Base-by-base conservation (phyloP, 2,113 vertebrate species). In the Mastomys natalensis region DNA sequence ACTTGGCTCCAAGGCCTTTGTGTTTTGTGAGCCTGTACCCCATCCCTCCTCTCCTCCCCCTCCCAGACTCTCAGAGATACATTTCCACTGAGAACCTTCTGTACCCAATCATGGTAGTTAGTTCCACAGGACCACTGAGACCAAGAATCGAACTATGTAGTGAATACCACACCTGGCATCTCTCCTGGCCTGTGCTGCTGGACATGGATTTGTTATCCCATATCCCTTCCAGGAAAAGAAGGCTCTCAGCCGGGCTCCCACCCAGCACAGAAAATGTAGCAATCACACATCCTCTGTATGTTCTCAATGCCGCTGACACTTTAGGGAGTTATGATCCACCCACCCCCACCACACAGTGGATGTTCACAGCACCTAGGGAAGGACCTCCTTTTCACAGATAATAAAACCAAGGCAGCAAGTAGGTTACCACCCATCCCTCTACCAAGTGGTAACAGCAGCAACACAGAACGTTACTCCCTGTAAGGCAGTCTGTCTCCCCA, bases 171-270 rank as follows among this genome's bases (percentile, higher is more conserved):
- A 90, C 26, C 31, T 29, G n/a, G 15, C 16, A 15, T 37, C 55
- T 64, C 1, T 29, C 51, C 48, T 29, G 34, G 45, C 60, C 84
- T 26, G 51, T 21, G 51, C 51, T 80, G 12, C 0, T 9, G n/a
- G 6, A 16, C 4, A 3, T 5, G 40, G 7, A 9, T 21, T 7
- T 17, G 12, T 55, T 51, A 53, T 8, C 1, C 12, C 29, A 9
- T 17, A 17, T 22, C 68, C 48, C 34, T 45, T n/a, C 34, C 19
- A 73, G 43, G 62, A 64, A 80, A 72, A 77, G 45, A 40, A 37
- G 93, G 53, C 58, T 93, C 45, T 76, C 7, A 37, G 40, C 1
- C 12, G 11, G 70, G 70, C 53, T 11, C 34, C 37, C 22, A 4
- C 58, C 80, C 19, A 26, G 78, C 12, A 45, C 0, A 5, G 60